Evolutionary conservation across 2,888 invertebrate genomes (phyloP).

Genomic region (Unio delphinus): DNA sequence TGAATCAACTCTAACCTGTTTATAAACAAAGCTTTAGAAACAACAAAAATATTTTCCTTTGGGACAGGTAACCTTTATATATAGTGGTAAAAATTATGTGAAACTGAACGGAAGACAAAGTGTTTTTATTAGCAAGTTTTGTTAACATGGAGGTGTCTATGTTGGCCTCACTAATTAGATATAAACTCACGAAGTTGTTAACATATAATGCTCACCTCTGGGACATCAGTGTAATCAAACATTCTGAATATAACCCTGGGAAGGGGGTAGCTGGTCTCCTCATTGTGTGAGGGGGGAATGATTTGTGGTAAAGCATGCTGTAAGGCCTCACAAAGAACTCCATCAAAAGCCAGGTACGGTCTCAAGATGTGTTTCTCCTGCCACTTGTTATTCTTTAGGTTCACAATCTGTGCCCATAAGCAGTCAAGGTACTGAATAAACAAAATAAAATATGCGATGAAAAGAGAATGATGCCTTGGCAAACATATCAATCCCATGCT

Average conservation of each 20-base stretch:
- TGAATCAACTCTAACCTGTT: too few species aligned
- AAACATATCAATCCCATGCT: neutral
- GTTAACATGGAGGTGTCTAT: too few species aligned
- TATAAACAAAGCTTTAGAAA: too few species aligned
- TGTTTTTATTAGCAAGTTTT: too few species aligned
- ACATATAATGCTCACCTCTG: slow-evolving; percentile 70
- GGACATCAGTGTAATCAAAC: slow-evolving; percentile 99
- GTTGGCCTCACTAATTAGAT: neutral
- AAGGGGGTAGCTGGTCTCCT: slow-evolving; percentile 91
- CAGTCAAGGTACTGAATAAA: slow-evolving; percentile 87
- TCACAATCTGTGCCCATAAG: slow-evolving; percentile 94
- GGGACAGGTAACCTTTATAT: too few species aligned
- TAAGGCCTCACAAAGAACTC: slow-evolving; percentile 93
- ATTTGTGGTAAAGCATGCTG: slow-evolving; percentile 95
- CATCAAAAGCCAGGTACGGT: slow-evolving; percentile 94
- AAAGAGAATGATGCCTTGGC: neutral
- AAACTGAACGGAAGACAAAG: too few species aligned
- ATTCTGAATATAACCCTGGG: slow-evolving; percentile 92
- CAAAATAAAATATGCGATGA: neutral
- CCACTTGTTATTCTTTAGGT: slow-evolving; percentile 95
- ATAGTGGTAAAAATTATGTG: too few species aligned
- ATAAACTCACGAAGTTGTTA: neutral
- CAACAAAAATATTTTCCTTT: too few species aligned
- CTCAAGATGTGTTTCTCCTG: slow-evolving; percentile 95
- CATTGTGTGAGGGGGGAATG: slow-evolving; percentile 93